Conservation (phyloP, 2,888 invertebrate genomes). For the Diabrotica balteata region DNA sequence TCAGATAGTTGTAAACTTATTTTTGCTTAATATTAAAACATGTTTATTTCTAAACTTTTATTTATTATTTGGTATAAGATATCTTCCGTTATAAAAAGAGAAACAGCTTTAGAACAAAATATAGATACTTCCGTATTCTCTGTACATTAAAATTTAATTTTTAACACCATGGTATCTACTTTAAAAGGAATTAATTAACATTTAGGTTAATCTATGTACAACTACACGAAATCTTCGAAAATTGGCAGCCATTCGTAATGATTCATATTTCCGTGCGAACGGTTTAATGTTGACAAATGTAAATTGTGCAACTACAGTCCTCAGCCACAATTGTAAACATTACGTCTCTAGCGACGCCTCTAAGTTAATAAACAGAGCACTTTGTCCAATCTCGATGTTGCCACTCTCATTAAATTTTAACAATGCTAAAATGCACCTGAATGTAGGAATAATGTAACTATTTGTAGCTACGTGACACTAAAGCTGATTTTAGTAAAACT, state of each 20-base stretch:
- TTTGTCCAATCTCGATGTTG: neutral
- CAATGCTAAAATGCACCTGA: neutral
- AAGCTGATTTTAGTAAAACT: no score
- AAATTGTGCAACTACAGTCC: neutral
- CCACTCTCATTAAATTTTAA: neutral
- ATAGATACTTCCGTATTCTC: no score
- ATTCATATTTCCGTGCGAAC: neutral
- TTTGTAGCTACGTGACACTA: neutral
- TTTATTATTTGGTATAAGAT: no score
- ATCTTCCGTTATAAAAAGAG: no score
- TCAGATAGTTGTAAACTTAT: no score
- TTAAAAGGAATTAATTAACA: neutral
- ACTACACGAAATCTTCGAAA: neutral
- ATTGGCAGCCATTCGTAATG: neutral
- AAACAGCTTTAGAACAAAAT: no score
- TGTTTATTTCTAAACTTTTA: no score
- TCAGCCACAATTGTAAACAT: slow-evolving; percentile 1
- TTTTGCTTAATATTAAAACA: no score
- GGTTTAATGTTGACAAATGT: neutral
- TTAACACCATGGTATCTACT: no score
- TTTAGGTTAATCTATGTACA: neutral
- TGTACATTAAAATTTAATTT: no score
- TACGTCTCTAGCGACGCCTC: neutral
- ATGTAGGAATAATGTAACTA: neutral
- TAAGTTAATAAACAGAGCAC: neutral